These are phyloP conservation scores for Lepidocolaptes lacrymiger DNA, from an alignment of 2,797 vertebrate species.

Conservation along the genomic window DNA sequence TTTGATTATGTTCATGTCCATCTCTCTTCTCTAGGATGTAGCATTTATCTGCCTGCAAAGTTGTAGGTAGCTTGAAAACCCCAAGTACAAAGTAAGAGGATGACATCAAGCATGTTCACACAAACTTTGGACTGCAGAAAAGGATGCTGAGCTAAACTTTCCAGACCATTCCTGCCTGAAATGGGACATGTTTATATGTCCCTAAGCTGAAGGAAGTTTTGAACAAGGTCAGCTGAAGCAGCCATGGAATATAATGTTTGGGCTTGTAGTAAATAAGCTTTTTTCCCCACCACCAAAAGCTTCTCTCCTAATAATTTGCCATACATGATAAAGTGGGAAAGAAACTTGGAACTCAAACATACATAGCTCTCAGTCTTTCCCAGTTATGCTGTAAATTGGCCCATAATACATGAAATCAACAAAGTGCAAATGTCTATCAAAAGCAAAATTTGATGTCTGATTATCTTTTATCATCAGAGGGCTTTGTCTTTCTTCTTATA, in stretches of 20 bases:
- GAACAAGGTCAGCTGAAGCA: not conserved
- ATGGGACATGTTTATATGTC: not conserved
- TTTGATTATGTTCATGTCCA: not conserved
- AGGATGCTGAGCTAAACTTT: not conserved
- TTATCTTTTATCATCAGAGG: not conserved
- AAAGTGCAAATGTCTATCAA: slow-evolving; percentile 50
- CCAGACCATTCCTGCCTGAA: not conserved
- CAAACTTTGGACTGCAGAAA: not conserved
- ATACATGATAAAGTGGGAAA: not conserved
- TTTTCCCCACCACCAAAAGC: not conserved
- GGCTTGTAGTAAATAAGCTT: not conserved
- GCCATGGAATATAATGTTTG: not conserved
- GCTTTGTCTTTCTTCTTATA: not conserved
- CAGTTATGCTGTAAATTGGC: not conserved
- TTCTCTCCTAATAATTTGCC: not conserved
- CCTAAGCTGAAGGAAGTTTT: not conserved
- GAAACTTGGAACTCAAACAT: not conserved
- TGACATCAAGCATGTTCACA: not conserved
- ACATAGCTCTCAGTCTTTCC: not conserved
- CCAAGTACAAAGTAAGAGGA: not conserved
- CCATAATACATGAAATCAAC: not conserved
- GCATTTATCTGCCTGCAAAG: not conserved
- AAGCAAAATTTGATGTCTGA: slow-evolving; percentile 16
- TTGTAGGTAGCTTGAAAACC: not conserved
- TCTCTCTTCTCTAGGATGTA: not conserved